These are phyloP conservation scores for Dinomys branickii DNA, from an alignment of 2,113 vertebrate species.

Conservation along the genomic window DNA sequence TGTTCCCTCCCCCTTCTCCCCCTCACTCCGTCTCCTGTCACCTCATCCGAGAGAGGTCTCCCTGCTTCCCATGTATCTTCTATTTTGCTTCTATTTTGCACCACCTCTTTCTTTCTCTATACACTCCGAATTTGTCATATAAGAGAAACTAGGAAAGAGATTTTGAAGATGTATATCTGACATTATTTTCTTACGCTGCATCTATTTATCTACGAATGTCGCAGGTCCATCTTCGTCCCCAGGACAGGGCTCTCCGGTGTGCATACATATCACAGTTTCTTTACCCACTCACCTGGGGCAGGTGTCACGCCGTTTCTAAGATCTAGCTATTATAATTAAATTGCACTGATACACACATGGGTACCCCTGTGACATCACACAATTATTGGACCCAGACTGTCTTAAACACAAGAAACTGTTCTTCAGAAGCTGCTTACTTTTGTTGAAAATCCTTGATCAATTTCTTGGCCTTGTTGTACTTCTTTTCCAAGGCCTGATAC, in stretches of 20 bases:
- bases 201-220: neutral
- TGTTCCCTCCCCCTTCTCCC: neutral
- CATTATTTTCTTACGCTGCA: neutral
- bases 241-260: neutral
- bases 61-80: neutral
- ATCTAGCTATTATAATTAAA: neutral
- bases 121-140: neutral
- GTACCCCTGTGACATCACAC: neutral
- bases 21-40: neutral
- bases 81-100: neutral
- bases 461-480: conserved; percentile 99
- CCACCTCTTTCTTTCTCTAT: neutral
- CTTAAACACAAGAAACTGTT: neutral
- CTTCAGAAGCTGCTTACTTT: conserved; percentile 91
- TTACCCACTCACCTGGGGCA: neutral
- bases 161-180: neutral
- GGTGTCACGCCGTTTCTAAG: neutral
- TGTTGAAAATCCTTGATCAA: conserved; percentile 99
- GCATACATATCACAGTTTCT: neutral
- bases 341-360: neutral
- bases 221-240: neutral
- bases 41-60: neutral
- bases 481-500: conserved; percentile 98
- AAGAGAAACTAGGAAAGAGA: neutral
- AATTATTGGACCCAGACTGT: neutral